Evolutionary conservation across 2,113 vertebrate genomes (phyloP), one percentile per base, ranked within the genome.

Genomic region (Apteryx owenii): DNA sequence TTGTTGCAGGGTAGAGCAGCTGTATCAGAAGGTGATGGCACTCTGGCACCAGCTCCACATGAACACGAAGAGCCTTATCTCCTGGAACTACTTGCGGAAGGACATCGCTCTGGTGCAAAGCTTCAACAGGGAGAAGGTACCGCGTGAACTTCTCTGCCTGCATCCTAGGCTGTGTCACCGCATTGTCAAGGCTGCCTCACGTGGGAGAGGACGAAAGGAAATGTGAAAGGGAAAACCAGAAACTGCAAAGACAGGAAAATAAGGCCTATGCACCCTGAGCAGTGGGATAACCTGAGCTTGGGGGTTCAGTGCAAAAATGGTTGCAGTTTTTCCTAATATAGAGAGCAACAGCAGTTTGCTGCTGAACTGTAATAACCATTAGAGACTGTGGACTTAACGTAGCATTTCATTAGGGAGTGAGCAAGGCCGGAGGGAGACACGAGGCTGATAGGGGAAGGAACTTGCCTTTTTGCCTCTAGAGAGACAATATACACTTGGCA

Each of bases 1-100:
- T 94, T 93, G 10, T 78, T 38, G 21, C 96, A 99, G 99, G 97
- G 97, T 99, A 31, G 99, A 99, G 75, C 99, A 99, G 97, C 89
- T 99, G 95, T 99, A 99, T 94, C 99, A 99, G 98, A 99, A 99
- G 62, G 99, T 99, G 90, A 99, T 99, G 99, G 97, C 99, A 50
- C 98, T 99, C 54, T 99, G 99, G 99, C 99, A 99, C 95, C 99
- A 99, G 97, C 98, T 99, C 10, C 99, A 99, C 33, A 81, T 99
- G 75, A 99, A 99, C 97, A 99, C 99, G 54, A 99, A 99, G 98
- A 99, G 99, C 69, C 98, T 99, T 79, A 99, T 99, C 61, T 99
- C 99, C 73, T 99, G 99, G 99, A 98, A 99, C 88, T 99, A 99
- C 94, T 97, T 99, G 94, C 97, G 98, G 58, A 99, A 99, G 97